Base-by-base conservation (phyloP, 2,113 vertebrate genomes). In the Rhipidura dahli region DNA sequence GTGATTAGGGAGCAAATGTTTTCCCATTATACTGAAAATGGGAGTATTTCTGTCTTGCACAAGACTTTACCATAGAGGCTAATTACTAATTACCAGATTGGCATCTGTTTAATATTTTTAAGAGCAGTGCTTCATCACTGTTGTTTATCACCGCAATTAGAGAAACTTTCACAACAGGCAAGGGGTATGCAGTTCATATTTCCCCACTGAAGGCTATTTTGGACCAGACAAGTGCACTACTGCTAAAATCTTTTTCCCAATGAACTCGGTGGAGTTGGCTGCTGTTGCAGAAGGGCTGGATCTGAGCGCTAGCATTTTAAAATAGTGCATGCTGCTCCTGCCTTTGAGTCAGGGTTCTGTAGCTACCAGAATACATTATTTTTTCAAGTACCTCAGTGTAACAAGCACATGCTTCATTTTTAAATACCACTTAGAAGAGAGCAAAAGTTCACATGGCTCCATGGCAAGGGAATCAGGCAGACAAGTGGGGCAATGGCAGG, bases 361-460 rank as follows among this genome's bases (percentile, higher is more conserved):
- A 86, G 90, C 93, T 83, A 93, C 88, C 76, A 89, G 79, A 77
- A 77, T 31, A 39, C 69, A 16, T 88, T 61, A 28, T 78, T 85
- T 79, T 93, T 91, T 85, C 83, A 90, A 56, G 94, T 68, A 64
- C 31, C 44, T 80, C 90, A 39, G 73, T 3, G 30, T 83, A 88
- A 65, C 49, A 57, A 86, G 59, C 90, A 11, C 75, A 68, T 26
- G 64, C 87, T 96, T 91, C 93, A 71, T 95, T 95, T 96, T 95
- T 92, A 94, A 94, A 92, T 87, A 71, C 89, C 86, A 40, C 91
- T 96, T 75, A 65, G 47, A 44, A 92, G 69, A 84, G 87, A 96
- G 95, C 94, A 93, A 91, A 96, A 95, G 96, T 97, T 96, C 95
- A 79, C 14, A 1, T 37, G 83, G 93, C 93, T 96, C 77, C 69